A percentile compares a stretch with the other conserved stretches of the same genome.
Conservation (phyloP, 2,797 vertebrate species). For the Mus spretus region DNA sequence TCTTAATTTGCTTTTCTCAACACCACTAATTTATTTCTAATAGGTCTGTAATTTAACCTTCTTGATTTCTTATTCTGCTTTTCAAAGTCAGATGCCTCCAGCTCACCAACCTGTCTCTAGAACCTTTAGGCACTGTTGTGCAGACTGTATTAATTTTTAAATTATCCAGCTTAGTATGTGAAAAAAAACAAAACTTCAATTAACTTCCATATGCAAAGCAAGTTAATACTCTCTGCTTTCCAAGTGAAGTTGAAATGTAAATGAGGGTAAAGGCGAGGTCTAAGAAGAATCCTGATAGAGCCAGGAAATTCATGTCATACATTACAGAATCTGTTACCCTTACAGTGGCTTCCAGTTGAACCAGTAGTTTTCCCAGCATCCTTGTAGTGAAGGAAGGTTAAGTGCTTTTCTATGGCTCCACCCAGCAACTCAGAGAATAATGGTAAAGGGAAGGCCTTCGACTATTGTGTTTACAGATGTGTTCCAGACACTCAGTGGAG, state of each 20-base stretch:
- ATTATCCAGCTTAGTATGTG: constrained; percentile 79
- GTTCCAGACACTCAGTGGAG: neutral
- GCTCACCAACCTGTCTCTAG: constrained; percentile 70
- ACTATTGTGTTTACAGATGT: neutral
- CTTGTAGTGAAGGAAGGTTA: constrained; percentile 48
- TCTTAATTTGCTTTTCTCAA: constrained; percentile 86
- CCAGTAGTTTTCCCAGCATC: constrained; percentile 66
- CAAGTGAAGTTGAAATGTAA: constrained; percentile 62
- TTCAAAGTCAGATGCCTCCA: constrained; percentile 72
- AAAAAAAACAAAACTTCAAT: constrained; percentile 70
- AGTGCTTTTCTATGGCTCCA: constrained; percentile 65
- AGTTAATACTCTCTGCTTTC: constrained; percentile 10
- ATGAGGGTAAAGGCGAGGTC: neutral
- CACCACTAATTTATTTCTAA: constrained; percentile 88
- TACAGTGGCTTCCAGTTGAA: constrained; percentile 67
- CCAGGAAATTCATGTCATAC: constrained; percentile 51
- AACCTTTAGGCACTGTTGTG: constrained; percentile 83
- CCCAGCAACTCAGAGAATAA: constrained; percentile 50
- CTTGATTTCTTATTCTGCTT: constrained; percentile 79
- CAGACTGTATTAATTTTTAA: constrained; percentile 84
- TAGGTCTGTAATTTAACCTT: constrained; percentile 86
- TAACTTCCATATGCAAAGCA: constrained; percentile 79
- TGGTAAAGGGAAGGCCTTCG: constrained; percentile 45
- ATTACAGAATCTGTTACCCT: constrained; percentile 64
- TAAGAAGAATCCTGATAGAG: constrained; percentile 2